Percentiles rank a stretch among this genome's conserved stretches.
These are phyloP conservation scores for Clamator glandarius DNA, from an alignment of 2,797 vertebrate species.

Conservation along the genomic window DNA sequence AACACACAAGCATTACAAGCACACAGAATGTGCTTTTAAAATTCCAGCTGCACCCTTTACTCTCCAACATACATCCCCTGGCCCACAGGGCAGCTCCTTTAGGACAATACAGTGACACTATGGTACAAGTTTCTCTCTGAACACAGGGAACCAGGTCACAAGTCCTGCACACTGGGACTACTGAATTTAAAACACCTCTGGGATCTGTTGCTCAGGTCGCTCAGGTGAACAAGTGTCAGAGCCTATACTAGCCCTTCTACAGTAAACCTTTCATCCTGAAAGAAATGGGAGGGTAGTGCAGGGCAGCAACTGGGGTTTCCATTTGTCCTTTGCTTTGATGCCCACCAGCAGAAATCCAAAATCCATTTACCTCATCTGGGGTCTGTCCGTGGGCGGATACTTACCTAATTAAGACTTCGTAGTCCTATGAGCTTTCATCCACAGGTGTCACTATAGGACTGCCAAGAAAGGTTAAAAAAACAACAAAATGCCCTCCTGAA, in stretches of 20 bases:
- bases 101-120: background rate
- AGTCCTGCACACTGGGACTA: background rate
- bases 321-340: background rate
- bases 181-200: background rate
- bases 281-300: background rate
- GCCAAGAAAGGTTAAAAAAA: background rate
- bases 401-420: background rate
- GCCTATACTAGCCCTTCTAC: background rate
- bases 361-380: background rate
- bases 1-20: background rate
- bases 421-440: background rate
- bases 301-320: background rate
- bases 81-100: background rate
- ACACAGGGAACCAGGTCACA: background rate
- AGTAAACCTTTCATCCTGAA: background rate
- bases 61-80: background rate
- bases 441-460: background rate
- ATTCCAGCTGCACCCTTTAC: background rate
- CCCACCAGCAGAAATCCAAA: background rate
- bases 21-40: no score
- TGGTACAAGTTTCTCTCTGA: background rate
- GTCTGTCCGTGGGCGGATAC: accelerated
- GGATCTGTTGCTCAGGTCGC: background rate
- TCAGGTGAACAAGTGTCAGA: background rate
- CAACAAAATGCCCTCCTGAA: background rate